Percentiles rank a stretch among this genome's conserved stretches.
Conservation (phyloP, 2,113 vertebrate genomes). For the Lonchura striata region DNA sequence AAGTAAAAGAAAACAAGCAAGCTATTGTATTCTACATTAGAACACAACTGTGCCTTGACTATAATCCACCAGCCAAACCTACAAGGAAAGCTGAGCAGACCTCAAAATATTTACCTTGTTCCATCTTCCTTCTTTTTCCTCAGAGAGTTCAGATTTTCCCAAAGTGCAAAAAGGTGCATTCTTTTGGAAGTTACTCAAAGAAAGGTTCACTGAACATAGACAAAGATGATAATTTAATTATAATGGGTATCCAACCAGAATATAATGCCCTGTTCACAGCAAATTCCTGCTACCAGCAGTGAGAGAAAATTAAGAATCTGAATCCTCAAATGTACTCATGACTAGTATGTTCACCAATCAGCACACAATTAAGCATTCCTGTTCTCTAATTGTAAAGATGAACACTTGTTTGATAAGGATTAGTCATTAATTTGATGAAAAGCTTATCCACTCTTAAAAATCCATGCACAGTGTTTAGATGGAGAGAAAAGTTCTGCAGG, state of each 20-base stretch:
- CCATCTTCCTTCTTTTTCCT: conserved; percentile 20
- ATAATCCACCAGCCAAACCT: conserved; percentile 40
- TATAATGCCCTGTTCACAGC: conserved; percentile 61
- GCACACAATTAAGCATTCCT: neutral
- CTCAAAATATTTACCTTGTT: conserved; percentile 48
- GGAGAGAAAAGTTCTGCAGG: neutral
- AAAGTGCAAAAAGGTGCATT: conserved; percentile 55
- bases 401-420: conserved; percentile 2
- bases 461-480: neutral
- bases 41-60: conserved; percentile 29
- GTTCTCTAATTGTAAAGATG: neutral
- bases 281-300: conserved; percentile 58
- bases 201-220: conserved; percentile 59
- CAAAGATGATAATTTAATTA: conserved; percentile 64
- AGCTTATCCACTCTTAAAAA: neutral
- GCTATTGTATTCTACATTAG: conserved; percentile 30
- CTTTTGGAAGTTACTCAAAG: conserved; percentile 40
- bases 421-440: conserved; percentile 20
- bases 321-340: conserved; percentile 15
- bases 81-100: conserved; percentile 18
- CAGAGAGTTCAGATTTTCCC: conserved; percentile 9
- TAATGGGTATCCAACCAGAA: conserved; percentile 63
- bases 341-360: conserved; percentile 18
- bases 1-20: conserved; percentile 63
- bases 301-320: conserved; percentile 31